Evolutionary conservation across 1,140 invertebrate genomes (phyloP).

Genomic region (Apis laboriosa): DNA sequence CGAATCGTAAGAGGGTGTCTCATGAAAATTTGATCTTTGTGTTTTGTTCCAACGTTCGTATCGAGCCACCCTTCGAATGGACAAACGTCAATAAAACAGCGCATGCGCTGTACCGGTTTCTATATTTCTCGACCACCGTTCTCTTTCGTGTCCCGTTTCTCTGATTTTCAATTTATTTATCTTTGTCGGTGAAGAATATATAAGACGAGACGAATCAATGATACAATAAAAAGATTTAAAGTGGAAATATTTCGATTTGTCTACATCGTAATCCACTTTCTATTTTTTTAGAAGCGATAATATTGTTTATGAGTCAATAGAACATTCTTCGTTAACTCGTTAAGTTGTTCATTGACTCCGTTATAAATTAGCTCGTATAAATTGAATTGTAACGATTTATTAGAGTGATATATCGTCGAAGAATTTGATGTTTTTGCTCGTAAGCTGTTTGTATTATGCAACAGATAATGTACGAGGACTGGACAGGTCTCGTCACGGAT

Average conservation of each 20-base stretch:
- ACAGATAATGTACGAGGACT: slow-evolving; percentile 12
- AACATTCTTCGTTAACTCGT: background rate
- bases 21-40: slow-evolving; percentile 69
- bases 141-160: slow-evolving; percentile 11
- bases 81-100: slow-evolving; percentile 75
- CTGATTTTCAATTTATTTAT: slow-evolving; percentile 20
- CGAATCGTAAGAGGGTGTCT: slow-evolving; percentile 28
- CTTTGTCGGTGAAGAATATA: background rate
- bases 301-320: too few species aligned
- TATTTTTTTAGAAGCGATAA: background rate
- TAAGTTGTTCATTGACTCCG: background rate
- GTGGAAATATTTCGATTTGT: too few species aligned
- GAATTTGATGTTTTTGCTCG: background rate
- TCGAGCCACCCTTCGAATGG: slow-evolving; percentile 63
- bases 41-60: slow-evolving; percentile 67
- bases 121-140: slow-evolving; percentile 12
- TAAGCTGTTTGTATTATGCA: slow-evolving; percentile 9
- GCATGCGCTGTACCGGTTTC: slow-evolving; percentile 67
- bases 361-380: background rate
- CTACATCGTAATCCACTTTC: too few species aligned
- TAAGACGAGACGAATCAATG: too few species aligned
- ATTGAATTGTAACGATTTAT: background rate
- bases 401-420: background rate
- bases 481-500: slow-evolving; percentile 26
- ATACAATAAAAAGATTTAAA: too few species aligned